Evolutionary conservation across 2,113 vertebrate genomes (phyloP), one percentile per base, ranked within the genome.

Genomic region (Bubo bubo): DNA sequence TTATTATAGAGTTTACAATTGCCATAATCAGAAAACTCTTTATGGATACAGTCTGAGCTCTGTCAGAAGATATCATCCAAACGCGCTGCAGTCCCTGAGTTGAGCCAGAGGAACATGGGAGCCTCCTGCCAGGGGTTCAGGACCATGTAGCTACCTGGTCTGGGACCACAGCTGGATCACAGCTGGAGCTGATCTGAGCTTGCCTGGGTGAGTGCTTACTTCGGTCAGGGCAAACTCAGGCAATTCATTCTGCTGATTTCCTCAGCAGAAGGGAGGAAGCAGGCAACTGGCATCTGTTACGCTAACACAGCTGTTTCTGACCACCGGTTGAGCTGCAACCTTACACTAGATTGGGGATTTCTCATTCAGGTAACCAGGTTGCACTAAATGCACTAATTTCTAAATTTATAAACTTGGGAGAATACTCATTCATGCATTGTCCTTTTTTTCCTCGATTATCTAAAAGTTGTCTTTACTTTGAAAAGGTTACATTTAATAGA

Each of bases 71-170:
- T 41, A 4, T 8, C 41, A 47, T 6, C 52, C 32, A 10, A 47
- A 74, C 0, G 1, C 1, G 0, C 9, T 1, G 11, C 22, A 21
- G 34, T 27, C 14, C 5, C 55, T 18, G 50, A 67, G 27, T n/a
- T 16, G 41, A 85, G 53, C 21, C 71, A 27, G 53, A 32, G 2
- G 5, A 50, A 34, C 28, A 2, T 2, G 5, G 30, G 24, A 47
- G 12, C 7, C 8, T 88, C 22, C 77, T 34, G 45, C 37, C 35
- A 10, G 43, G 14, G 72, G 18, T 84, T 47, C 47, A 11, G 77
- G 50, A 37, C 55, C 43, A 15, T 0, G 2, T 14, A 58, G 20
- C 52, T 49, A 12, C 73, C 84, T 45, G 60, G 24, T 2, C 55
- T 35, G 58, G 47, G n/a, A 34, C 27, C 75, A 11, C 80, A 93